Conservation (phyloP, 2,113 vertebrate species). For the Centrocercus urophasianus region DNA sequence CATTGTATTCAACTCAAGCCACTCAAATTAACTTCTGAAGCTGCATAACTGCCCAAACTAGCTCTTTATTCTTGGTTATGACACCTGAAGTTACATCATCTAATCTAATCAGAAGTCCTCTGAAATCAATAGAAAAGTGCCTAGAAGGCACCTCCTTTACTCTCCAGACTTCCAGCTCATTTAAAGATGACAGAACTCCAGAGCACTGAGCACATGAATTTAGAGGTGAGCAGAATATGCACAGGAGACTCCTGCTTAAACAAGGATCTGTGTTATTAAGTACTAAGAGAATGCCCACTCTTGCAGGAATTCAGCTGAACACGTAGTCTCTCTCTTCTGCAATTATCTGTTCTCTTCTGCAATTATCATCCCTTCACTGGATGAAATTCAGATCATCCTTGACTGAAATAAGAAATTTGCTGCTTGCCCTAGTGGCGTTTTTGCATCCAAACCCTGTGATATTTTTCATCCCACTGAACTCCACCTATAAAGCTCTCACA, state of each 20-base stretch:
- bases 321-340: neutral
- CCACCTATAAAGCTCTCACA: conserved; percentile 9
- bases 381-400: neutral
- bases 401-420: neutral
- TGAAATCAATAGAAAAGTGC: neutral
- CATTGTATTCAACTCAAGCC: neutral
- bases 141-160: neutral
- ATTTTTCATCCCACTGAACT: neutral
- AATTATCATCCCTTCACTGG: conserved; percentile 1
- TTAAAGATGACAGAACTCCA: neutral
- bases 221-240: neutral
- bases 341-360: neutral
- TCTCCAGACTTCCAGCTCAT: neutral
- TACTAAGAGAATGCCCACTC: neutral
- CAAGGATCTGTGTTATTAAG: neutral
- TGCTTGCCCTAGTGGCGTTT: neutral
- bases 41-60: neutral
- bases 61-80: neutral
- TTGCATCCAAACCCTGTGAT: neutral
- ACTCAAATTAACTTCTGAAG: neutral
- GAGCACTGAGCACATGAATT: neutral
- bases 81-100: neutral
- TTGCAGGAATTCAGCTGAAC: neutral
- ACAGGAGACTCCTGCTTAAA: neutral
- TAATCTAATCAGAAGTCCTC: neutral